Conservation (phyloP, 2,888 invertebrate genomes). For the Scaptomyza caliginosa region DNA sequence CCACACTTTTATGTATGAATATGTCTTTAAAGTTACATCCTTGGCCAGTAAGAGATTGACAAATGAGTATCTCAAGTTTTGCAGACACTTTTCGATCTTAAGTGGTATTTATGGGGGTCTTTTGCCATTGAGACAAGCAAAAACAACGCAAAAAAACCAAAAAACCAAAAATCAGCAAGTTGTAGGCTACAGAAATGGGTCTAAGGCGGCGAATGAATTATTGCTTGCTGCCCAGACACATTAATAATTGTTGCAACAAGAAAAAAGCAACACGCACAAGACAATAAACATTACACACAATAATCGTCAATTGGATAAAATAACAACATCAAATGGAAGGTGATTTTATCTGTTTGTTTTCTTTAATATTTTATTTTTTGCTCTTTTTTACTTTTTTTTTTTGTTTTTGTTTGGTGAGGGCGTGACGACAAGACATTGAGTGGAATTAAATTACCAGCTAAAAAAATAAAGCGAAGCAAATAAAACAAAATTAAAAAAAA, state of each 20-base stretch:
- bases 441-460: constrained; percentile 38
- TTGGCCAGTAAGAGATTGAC: constrained; percentile 18
- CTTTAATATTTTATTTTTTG: too few species aligned
- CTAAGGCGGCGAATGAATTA: constrained; percentile 36
- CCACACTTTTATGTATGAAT: background rate
- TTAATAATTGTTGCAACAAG: constrained; percentile 44
- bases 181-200: constrained; percentile 40
- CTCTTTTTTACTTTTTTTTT: constrained; percentile 5
- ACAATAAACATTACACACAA: constrained; percentile 62
- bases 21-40: constrained; percentile 22
- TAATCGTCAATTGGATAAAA: constrained; percentile 46
- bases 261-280: constrained; percentile 2
- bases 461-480: constrained; percentile 2
- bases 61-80: constrained; percentile 33
- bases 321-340: constrained; percentile 37
- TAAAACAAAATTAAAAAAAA: constrained; percentile 15
- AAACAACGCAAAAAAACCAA: too few species aligned
- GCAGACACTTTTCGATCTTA: constrained; percentile 27
- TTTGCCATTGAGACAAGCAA: constrained; percentile 35
- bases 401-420: constrained; percentile 46
- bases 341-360: constrained; percentile 34
- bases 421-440: constrained; percentile 74
- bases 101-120: constrained; percentile 18
- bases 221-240: constrained; percentile 26
- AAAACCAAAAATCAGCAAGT: constrained; percentile 13